Evolutionary conservation across 2,888 invertebrate species (phyloP), one percentile per base, ranked within the genome.

Genomic region (Cheilosia impressa): DNA sequence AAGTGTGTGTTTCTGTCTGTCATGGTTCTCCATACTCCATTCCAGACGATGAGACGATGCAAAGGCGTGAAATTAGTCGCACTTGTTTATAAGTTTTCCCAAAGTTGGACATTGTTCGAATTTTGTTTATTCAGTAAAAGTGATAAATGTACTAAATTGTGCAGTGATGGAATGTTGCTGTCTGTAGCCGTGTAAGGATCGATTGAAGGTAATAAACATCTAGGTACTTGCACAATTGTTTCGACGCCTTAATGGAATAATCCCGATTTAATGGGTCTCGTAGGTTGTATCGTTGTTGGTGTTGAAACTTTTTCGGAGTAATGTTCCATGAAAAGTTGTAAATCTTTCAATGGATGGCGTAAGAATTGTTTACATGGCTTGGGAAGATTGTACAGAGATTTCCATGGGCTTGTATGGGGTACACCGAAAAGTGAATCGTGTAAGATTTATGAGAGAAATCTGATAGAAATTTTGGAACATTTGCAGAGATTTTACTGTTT

Each of bases 41-140:
- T 27, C 50, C 24, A 31, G 31, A 10, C 15, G 52, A 52, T 34
- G 62, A 57, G 71, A 71, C 68, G 63, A 78, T 27, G 73, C 73
- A 73, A 53, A 73, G 78, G 83, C 79, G 83, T 73, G 73, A 83
- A 83, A 73, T 79, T 79, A 60, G 72, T 79, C 57, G 78, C 63
- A 69, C 79, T 72, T 52, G 73, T 62, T 52, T 75, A 34, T 69
- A 69, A 81, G 69, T 76, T 69, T 79, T 65, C 73, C 53, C 58
- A 24, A 65, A 71, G 75, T 80, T 71, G 71, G 76, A 73, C 73
- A 78, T 63, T 52, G 73, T 69, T 19, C 38, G 24, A 58, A 58
- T 38, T 80, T 85, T 85, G 80, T 80, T 80, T 80, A 68, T 76
- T 75, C 41, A 55, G 66, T 62, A 45, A 19, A 57, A 65, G 80